Conservation (phyloP, 2,797 vertebrate species). For the Phataginus tricuspis region DNA sequence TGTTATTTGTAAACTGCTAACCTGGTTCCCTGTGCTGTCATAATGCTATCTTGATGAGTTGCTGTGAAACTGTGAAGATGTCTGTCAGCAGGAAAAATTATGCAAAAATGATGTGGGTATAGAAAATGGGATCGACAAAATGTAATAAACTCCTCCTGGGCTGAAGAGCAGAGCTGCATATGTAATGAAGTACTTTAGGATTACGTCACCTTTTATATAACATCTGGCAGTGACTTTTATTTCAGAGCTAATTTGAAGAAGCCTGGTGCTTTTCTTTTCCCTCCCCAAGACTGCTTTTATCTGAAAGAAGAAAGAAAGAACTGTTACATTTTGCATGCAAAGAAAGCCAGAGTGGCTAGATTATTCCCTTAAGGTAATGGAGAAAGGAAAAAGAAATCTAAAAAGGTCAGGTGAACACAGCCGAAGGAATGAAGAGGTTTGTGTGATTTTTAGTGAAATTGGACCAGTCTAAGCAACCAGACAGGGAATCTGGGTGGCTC, state of each 20-base stretch:
- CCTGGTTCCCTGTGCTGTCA: constrained; percentile 80
- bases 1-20: constrained; percentile 86
- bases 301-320: constrained; percentile 75
- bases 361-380: constrained; percentile 76
- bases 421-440: constrained; percentile 67
- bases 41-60: constrained; percentile 82
- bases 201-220: constrained; percentile 88
- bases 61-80: constrained; percentile 86
- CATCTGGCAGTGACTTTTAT: constrained; percentile 86
- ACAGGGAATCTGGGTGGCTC: constrained; percentile 57
- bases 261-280: constrained; percentile 68
- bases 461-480: constrained; percentile 49
- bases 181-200: constrained; percentile 87
- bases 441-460: constrained; percentile 70
- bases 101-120: constrained; percentile 86
- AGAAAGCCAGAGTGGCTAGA: constrained; percentile 66
- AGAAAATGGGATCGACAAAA: constrained; percentile 87
- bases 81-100: constrained; percentile 87
- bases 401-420: constrained; percentile 74
- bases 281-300: constrained; percentile 74
- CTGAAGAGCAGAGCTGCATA: constrained; percentile 85
- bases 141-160: constrained; percentile 87
- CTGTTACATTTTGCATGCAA: constrained; percentile 77
- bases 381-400: constrained; percentile 68
- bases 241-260: constrained; percentile 85